A percentile compares a stretch with the other conserved stretches of the same genome.
phyloP scores from a whole-genome alignment of 1,140 invertebrate species.

The Drosophila truncata region DNA sequence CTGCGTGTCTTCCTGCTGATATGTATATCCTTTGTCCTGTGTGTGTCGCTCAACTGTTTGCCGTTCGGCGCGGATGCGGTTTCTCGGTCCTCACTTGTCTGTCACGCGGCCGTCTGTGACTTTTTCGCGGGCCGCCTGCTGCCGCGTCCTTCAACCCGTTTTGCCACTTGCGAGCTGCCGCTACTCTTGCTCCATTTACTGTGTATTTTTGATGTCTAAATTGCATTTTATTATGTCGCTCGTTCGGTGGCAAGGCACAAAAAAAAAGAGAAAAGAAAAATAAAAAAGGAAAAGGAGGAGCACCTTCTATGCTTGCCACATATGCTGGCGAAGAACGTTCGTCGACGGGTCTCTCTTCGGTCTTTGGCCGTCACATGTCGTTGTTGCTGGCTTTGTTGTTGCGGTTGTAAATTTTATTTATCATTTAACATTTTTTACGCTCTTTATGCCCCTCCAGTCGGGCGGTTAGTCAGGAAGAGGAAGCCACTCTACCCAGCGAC shows the following conservation, averaged over 20 bases:
- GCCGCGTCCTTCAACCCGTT: conserved; percentile 10
- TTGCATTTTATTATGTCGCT: conserved; percentile 83
- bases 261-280: conserved; percentile 13
- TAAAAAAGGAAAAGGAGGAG: not conserved
- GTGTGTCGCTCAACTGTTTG: conserved; percentile 38
- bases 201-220: conserved; percentile 83
- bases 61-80: conserved; percentile 42
- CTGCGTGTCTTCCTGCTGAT: conserved; percentile 13
- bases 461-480: conserved; percentile 14
- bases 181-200: conserved; percentile 75
- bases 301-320: conserved; percentile 2
- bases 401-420: conserved; percentile 84
- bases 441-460: conserved; percentile 66
- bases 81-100: conserved; percentile 62
- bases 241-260: conserved; percentile 34
- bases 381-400: conserved; percentile 68
- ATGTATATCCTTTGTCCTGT: conserved; percentile 36
- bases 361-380: conserved; percentile 17
- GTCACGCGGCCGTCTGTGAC: conserved; percentile 65
- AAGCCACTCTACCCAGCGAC: conserved; percentile 30
- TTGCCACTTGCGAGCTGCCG: conserved; percentile 40
- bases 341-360: conserved; percentile 60
- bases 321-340: conserved; percentile 17
- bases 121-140: conserved; percentile 32
- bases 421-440: conserved; percentile 84